Base-by-base conservation (phyloP, 2,888 invertebrate genomes). In the Eudemis profundana region DNA sequence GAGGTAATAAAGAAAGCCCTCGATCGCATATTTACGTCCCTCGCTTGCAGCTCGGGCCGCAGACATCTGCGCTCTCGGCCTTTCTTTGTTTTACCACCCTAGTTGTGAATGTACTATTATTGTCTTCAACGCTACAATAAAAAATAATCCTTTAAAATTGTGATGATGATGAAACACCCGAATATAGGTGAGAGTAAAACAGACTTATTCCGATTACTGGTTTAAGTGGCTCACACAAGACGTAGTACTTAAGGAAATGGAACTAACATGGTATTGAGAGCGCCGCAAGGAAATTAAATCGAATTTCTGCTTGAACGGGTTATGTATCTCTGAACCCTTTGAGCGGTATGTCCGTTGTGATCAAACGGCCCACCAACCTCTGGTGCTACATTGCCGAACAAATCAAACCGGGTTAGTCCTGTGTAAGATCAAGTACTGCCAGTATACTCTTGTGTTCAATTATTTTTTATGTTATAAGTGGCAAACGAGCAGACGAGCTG, bases 291-390 rank as follows among this genome's bases (percentile, higher is more conserved):
- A 77, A 81, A 87, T 87, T 84, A 85, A 88, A 89, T 86, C 81
- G 83, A 85, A 83, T 88, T 89, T 89, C 86, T 80, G 79, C 81
- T 74, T 74, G 78, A 84, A 75, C 77, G 83, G 77, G 74, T 82
- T 74, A 72, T 69, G 78, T 77, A 83, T 82, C 81, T 84, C 81
- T 79, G 81, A 84, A 83, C 81, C 80, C 82, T 80, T 85, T 81
- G 76, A 77, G 69, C 66, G 71, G 75, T 72, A 75, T 72, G 74
- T 77, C 77, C 74, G 74, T 71, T 67, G 64, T 70, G 82, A 85
- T 87, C 82, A 85, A 85, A 84, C 76, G 77, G 68, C 65, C 14
- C 44, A 57, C 23, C 40, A n/a, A 36, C 53, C 53, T 63, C 49
- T 33, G 19, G 23, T 17, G 21, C n/a, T 15, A 61, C 21, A 61